Conservation (phyloP, 2,113 vertebrate species). For the Calidris pugnax region DNA sequence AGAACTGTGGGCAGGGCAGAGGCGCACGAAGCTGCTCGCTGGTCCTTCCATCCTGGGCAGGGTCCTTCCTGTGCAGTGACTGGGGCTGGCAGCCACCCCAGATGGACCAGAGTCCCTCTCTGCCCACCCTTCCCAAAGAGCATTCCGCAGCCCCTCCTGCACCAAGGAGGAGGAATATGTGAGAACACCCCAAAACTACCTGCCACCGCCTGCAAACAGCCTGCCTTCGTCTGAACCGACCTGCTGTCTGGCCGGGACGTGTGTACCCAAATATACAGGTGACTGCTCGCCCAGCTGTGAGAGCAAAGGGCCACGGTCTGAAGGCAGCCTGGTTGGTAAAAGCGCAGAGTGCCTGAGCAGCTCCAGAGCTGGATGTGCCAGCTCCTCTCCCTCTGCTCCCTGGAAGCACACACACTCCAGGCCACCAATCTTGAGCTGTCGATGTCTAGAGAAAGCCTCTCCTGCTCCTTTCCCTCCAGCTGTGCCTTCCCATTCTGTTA, state of each 20-base stretch:
- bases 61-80: rapidly evolving
- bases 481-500: background rate
- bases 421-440: background rate
- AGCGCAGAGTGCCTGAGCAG: background rate
- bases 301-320: rapidly evolving
- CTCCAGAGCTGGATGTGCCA: background rate
- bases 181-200: background rate
- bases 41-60: background rate
- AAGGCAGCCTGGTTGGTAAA: background rate
- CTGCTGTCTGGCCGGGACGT: rapidly evolving
- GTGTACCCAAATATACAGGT: rapidly evolving
- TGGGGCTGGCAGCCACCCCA: rapidly evolving
- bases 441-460: background rate
- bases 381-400: background rate
- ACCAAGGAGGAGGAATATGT: rapidly evolving
- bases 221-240: background rate
- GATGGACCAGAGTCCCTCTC: rapidly evolving
- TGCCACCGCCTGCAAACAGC: background rate
- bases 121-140: background rate
- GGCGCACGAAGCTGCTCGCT: rapidly evolving
- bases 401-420: background rate
- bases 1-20: background rate
- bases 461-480: background rate
- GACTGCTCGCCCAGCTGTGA: background rate
- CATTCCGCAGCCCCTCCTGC: rapidly evolving